These are phyloP conservation scores for Sapajus apella DNA, from an alignment of 2,113 vertebrate species.

Conservation along the genomic window DNA sequence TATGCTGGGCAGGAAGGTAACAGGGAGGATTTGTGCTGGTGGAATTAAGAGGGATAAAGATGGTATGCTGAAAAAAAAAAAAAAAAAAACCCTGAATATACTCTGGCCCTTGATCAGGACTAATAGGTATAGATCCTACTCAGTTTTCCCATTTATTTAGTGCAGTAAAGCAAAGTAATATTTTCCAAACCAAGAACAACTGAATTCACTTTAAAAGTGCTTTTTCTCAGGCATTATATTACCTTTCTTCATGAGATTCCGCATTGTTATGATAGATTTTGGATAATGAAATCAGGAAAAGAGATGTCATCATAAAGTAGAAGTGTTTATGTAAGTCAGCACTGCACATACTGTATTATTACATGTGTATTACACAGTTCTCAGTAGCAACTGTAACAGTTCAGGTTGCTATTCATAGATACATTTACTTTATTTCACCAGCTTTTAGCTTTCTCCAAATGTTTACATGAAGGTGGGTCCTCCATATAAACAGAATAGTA, in stretches of 20 bases:
- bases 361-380: background rate
- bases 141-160: background rate
- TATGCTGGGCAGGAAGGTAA: background rate
- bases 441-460: slow-evolving; percentile 12
- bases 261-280: background rate
- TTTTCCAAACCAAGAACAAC: background rate
- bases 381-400: background rate
- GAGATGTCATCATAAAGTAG: background rate
- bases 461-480: background rate
- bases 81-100: background rate
- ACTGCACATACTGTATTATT: background rate
- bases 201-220: background rate
- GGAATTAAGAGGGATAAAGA: background rate
- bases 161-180: background rate
- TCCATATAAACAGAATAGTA: background rate
- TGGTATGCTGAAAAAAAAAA: background rate
- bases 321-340: background rate
- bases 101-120: background rate
- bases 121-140: background rate
- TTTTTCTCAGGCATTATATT: background rate
- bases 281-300: slow-evolving; percentile 25
- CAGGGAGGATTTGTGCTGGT: background rate
- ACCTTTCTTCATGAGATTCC: slow-evolving; percentile 15
- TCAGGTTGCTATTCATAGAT: background rate
- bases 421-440: background rate